Evolutionary conservation across 2,888 invertebrate genomes (phyloP).

Genomic region (Anthophora plumipes): DNA sequence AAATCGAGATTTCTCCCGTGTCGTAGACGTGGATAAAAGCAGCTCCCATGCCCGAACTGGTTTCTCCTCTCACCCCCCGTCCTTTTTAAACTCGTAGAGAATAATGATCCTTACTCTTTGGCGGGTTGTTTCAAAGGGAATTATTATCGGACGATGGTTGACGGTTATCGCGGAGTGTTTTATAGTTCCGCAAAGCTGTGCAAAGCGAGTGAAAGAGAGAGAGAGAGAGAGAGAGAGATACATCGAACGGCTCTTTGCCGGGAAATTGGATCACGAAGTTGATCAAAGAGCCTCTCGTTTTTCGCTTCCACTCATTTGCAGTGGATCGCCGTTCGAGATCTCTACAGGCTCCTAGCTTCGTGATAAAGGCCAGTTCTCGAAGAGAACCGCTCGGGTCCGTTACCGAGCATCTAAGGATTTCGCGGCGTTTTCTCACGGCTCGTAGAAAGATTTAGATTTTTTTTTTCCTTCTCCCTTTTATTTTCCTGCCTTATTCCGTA

Average conservation of each 20-base stretch:
- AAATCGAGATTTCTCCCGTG: conserved; percentile 3
- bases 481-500: neutral
- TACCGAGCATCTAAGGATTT: neutral
- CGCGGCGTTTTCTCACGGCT: neutral
- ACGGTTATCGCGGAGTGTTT: conserved; percentile 49
- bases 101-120: conserved; percentile 47
- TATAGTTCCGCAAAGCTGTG: conserved; percentile 38
- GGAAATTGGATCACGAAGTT: conserved; percentile 56
- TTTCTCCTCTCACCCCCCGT: too few species aligned
- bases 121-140: conserved; percentile 43
- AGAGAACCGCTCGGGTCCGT: conserved; percentile 21
- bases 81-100: conserved; percentile 9
- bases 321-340: conserved; percentile 33
- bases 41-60: neutral
- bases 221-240: too few species aligned
- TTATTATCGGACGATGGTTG: conserved; percentile 50
- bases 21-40: neutral
- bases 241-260: conserved; percentile 55
- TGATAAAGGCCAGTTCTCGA: conserved; percentile 40
- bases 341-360: neutral
- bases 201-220: too few species aligned
- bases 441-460: neutral
- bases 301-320: conserved; percentile 50
- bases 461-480: neutral
- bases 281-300: conserved; percentile 56